These are phyloP conservation scores for Puntigrus tetrazona DNA, from an alignment of 2,113 vertebrate genomes.

Conservation along the genomic window DNA sequence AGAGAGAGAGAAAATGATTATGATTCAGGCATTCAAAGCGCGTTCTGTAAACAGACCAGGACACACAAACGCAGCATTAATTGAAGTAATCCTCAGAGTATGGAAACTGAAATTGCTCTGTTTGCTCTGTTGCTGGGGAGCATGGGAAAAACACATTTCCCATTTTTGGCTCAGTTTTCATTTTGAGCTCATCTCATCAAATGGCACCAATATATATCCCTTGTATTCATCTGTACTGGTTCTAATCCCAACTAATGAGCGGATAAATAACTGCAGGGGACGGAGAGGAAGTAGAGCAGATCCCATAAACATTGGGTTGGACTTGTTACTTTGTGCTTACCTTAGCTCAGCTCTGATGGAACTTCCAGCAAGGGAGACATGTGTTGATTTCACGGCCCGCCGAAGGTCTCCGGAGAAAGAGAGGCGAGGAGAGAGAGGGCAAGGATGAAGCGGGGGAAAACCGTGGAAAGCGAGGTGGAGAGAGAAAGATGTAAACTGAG, in stretches of 20 bases:
- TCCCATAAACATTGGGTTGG: constrained; percentile 38
- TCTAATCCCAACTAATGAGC: constrained; percentile 40
- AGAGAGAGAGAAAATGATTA: constrained; percentile 15
- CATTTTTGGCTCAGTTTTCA: constrained; percentile 15
- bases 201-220: neutral
- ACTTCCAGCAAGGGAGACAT: constrained; percentile 47
- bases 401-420: constrained; percentile 33
- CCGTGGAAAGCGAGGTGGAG: constrained; percentile 40
- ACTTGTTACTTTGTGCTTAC: constrained; percentile 48
- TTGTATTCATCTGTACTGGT: constrained; percentile 23
- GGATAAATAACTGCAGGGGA: constrained; percentile 51
- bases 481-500: constrained; percentile 49
- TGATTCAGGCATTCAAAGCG: constrained; percentile 8
- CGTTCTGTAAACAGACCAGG: neutral
- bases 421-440: constrained; percentile 5
- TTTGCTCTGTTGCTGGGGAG: constrained; percentile 28
- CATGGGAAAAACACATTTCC: constrained; percentile 32
- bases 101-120: constrained; percentile 35
- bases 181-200: constrained; percentile 38
- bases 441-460: constrained; percentile 54
- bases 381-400: constrained; percentile 45
- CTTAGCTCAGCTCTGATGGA: constrained; percentile 42
- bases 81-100: constrained; percentile 39
- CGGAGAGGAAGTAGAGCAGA: constrained; percentile 42
- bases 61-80: constrained; percentile 32